phyloP scores from a whole-genome alignment of 2,888 invertebrate species.

The Coecobrya sp. region DNA sequence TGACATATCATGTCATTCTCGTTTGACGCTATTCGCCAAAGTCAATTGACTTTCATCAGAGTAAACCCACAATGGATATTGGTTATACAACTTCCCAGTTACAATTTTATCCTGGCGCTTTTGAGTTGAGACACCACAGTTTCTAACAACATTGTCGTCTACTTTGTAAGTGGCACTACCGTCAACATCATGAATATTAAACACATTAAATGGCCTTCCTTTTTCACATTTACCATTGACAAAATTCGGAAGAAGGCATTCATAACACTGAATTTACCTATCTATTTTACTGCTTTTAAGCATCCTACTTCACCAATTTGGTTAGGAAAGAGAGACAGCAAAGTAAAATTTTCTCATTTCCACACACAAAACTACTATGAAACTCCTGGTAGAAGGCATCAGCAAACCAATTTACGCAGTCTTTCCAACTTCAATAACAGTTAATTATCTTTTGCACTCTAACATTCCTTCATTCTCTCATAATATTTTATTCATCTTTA shows the following conservation, averaged over 20 bases:
- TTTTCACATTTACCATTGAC: background rate
- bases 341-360: background rate
- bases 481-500: background rate
- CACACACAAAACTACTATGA: background rate
- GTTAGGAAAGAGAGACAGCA: too few relatives aligned
- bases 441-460: constrained; percentile 4
- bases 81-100: background rate
- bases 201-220: background rate
- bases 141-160: too few relatives aligned
- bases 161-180: background rate
- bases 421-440: background rate
- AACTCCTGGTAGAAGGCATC: background rate
- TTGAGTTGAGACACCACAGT: background rate
- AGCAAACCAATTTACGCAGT: background rate
- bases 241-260: background rate
- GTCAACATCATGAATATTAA: constrained; percentile 40
- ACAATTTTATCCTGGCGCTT: background rate
- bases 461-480: background rate
- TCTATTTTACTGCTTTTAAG: background rate
- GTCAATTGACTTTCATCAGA: background rate
- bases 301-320: background rate
- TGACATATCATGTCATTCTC: too few relatives aligned
- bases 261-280: background rate
- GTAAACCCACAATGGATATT: background rate
- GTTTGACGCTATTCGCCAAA: background rate